Evolutionary conservation across 1,140 invertebrate species (phyloP), one percentile per base, ranked within the genome.

Genomic region (Heliothis subflexa): DNA sequence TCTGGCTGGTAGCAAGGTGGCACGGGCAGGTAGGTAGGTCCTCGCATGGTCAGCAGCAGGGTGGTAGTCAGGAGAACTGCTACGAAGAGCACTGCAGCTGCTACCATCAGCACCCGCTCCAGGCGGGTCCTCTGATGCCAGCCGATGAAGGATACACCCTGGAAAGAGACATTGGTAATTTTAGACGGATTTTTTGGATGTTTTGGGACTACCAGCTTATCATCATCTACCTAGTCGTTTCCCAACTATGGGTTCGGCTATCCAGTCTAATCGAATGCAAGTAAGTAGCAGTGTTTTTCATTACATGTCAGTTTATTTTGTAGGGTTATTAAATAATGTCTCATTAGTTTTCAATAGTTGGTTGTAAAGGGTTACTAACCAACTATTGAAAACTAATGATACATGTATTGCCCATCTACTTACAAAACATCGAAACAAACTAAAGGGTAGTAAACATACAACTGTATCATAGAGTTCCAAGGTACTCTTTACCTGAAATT

Each of bases 121-220:
- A 95, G 84, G 76, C 92, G 93, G 71, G 95, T 95, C 1, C 95
- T 88, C 64, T 95, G 94, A 62, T 95, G 93, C 95, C 95, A 96
- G 55, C 97, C 96, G 77, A 97, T 95, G 77, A 97, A 93, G n/a
- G 97, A 90, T 0, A 97, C 89, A 18, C 95, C 94, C 77, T 95
- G 94, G 12, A 95, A 73, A 50, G n/a, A 73, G 18, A 50, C 7
- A 74, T 18, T n/a, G 40, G 16, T 21, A 1, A 1, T 45, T 28
- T 62, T 4, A 62, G 10, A 33, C 0, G 3, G 33, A 33, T 33
- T 33, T 61, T 33, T 25, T 12, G 4, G 55, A 54, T 2, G 50
- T 16, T n/a, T 4, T 3, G 11, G 13, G 14, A 54, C 4, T 14
- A 54, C 14, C 14, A 54, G 50, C n/a, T 12, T 50, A 12, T n/a